Base-by-base conservation (phyloP, 2,797 vertebrate species). In the Danio albolineatus region DNA sequence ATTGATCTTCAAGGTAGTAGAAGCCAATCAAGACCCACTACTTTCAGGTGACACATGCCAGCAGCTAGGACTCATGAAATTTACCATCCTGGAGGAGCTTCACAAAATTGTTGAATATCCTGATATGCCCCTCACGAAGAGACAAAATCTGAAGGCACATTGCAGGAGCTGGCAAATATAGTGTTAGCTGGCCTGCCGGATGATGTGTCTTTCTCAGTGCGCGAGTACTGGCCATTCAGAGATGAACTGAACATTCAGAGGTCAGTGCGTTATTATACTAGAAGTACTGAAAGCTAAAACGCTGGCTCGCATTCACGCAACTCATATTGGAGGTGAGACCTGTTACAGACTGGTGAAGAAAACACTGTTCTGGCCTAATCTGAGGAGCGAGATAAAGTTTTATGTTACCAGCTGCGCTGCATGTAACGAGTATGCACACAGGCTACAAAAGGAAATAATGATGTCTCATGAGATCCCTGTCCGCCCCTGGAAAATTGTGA, bases 21-120 rank as follows among this genome's bases (percentile, higher is more conserved):
- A 82, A 17, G 60, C 54, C 14, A 13, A 69, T 41, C 79, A 82
- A n/a, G 48, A 80, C 10, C 62, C 62, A 51, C 56, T 82, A 19
- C 49, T 72, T 12, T 85, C 76, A 1, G 57, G 78, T 38, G 82
- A 43, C 36, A 79, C 82, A 38, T 81, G 64, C 7, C 59, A 81
- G 19, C 7, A n/a, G 28, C 38, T 80, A 12, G 76, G 76, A 10
- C 76, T 85, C 2, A 73, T 76, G 5, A 4, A 43, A 10, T 73
- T 83, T 64, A 84, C 67, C 48, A 80, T 82, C 8, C 79, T 48
- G 4, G 73, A 48, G 7, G 75, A 79, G 46, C 57, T 83, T 8
- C 48, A 49, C 17, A 80, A 62, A 38, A 38, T 81, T 8, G 62
- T 62, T 10, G 36, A 0, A 1, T 59, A 12, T 6, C n/a, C 49